Evolutionary conservation across 2,797 vertebrate genomes (phyloP).

Genomic region (Dicrostonyx torquatus): DNA sequence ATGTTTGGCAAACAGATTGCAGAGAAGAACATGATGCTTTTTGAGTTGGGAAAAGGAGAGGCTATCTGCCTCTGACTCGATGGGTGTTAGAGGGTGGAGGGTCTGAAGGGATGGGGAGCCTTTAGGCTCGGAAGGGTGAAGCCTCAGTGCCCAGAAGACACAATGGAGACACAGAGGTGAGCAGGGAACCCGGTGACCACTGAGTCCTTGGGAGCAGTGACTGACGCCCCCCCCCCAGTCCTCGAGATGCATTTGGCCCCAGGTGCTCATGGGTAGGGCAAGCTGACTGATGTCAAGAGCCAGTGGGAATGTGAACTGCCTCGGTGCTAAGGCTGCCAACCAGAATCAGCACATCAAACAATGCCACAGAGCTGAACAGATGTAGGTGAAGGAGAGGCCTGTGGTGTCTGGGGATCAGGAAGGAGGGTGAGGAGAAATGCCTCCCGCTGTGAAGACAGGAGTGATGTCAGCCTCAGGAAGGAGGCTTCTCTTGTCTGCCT

Average conservation of each 20-base stretch:
- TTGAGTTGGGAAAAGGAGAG: not conserved
- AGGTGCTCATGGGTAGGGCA: not conserved
- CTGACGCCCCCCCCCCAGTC: no score
- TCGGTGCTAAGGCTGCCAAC: conserved; percentile 47
- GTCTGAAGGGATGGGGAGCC: no score
- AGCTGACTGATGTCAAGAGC: conserved; percentile 3
- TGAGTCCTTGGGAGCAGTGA: fast-evolving
- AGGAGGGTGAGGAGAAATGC: not conserved
- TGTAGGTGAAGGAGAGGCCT: not conserved
- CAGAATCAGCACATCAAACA: not conserved
- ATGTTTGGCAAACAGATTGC: no score
- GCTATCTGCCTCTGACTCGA: not conserved
- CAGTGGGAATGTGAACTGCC: not conserved
- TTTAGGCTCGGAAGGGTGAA: not conserved
- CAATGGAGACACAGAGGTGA: not conserved
- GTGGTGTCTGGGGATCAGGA: not conserved
- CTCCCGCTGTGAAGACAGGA: fast-evolving
- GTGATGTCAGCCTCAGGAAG: not conserved
- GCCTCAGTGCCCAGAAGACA: not conserved
- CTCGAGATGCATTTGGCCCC: fast-evolving
- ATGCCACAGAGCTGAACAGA: not conserved
- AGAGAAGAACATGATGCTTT: not conserved
- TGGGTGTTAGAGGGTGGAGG: no score
- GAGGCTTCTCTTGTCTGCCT: fast-evolving
- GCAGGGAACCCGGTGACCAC: fast-evolving